phyloP scores from a whole-genome alignment of 92 coral and sea anemone species.

The Diadumene lineata region DNA sequence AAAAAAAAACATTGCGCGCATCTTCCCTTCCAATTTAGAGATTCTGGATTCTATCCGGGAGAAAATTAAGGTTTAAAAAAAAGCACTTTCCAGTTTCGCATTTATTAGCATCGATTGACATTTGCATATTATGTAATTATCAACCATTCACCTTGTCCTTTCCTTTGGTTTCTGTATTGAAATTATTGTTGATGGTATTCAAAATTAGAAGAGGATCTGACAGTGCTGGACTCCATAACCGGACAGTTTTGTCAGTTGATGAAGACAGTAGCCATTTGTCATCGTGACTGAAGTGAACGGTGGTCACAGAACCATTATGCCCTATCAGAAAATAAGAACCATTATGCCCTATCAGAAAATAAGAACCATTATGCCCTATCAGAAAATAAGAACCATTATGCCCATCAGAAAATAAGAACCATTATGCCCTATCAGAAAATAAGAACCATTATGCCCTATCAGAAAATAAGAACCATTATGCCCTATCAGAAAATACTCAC shows the following conservation, averaged over 20 bases:
- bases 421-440: too few species aligned
- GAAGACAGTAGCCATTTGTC: slow-evolving; percentile 83
- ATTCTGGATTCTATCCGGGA: too few species aligned
- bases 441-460: too few species aligned
- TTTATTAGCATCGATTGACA: too few species aligned
- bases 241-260: slow-evolving; percentile 83
- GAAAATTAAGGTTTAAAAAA: too few species aligned
- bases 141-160: slow-evolving; percentile 70
- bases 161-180: slow-evolving; percentile 54
- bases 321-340: slow-evolving; percentile 64
- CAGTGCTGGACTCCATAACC: slow-evolving; percentile 73
- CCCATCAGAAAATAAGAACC: too few species aligned
- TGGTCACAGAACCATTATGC: slow-evolving; percentile 90
- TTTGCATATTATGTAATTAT: too few species aligned
- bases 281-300: slow-evolving; percentile 78
- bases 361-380: not conserved
- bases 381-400: not conserved
- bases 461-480: too few species aligned
- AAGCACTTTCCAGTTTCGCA: too few species aligned
- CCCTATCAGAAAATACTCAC: too few species aligned
- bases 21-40: too few species aligned
- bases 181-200: slow-evolving; percentile 68
- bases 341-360: slow-evolving; percentile 7
- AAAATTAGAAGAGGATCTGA: slow-evolving; percentile 79
- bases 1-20: too few species aligned